Evolutionary conservation across 30 jellyfish, hydroid and myxozoan species (phyloP).

Genomic region (Phacellophora camtschatica): DNA sequence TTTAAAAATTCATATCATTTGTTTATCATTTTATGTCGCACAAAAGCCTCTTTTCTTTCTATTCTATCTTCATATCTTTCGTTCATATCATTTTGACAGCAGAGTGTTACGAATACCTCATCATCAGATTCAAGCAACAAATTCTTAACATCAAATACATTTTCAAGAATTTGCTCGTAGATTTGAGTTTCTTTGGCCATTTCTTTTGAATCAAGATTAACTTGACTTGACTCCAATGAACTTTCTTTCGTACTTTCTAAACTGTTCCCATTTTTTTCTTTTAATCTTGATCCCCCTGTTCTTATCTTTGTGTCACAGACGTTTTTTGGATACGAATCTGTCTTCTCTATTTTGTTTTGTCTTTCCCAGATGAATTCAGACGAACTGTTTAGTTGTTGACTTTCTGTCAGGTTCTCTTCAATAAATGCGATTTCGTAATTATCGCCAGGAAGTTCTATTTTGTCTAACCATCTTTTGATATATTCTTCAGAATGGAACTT

Average conservation of each 20-base stretch:
- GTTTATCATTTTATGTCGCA: not conserved
- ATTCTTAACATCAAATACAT: not conserved
- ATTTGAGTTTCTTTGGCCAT: not conserved
- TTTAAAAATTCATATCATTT: too few species aligned
- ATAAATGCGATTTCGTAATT: not conserved
- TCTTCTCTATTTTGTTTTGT: not conserved
- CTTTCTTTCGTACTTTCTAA: not conserved
- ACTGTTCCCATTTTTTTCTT: not conserved
- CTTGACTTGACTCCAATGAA: not conserved
- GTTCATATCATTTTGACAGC: constrained; percentile 37
- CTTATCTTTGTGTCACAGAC: not conserved
- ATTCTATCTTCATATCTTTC: not conserved
- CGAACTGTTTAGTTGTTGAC: not conserved
- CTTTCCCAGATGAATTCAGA: constrained; percentile 11
- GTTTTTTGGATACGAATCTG: not conserved
- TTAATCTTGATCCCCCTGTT: not conserved
- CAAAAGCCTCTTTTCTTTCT: not conserved
- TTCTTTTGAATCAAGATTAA: not conserved
- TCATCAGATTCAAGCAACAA: not conserved
- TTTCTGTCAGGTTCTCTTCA: not conserved
- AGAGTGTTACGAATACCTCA: constrained; percentile 13
- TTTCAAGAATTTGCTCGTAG: not conserved
- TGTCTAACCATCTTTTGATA: constrained; percentile 36
- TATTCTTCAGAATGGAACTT: constrained; percentile 15
- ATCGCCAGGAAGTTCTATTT: not conserved